Evolutionary conservation across 2,113 vertebrate species (phyloP).

Genomic region (Martes martes): DNA sequence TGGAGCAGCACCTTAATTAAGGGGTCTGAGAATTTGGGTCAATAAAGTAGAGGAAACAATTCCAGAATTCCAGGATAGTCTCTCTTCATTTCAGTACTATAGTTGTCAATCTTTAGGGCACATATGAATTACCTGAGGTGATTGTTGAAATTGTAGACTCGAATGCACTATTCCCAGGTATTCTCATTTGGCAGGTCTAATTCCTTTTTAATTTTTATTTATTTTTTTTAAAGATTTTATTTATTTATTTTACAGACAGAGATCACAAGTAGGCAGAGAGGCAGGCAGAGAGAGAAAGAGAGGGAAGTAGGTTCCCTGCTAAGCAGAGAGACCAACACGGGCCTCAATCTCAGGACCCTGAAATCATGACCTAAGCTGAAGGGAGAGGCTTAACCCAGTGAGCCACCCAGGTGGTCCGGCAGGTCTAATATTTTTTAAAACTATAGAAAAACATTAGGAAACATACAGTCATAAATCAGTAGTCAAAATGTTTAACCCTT

Average conservation of each 20-base stretch:
- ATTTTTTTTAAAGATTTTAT: too few relatives aligned
- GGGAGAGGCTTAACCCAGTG: too few relatives aligned
- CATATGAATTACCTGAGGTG: background rate
- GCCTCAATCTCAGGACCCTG: too few relatives aligned
- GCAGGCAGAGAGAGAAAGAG: too few relatives aligned
- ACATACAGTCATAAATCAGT: background rate
- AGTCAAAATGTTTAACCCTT: background rate
- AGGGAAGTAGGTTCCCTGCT: too few relatives aligned
- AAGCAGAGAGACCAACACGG: too few relatives aligned
- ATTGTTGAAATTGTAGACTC: background rate
- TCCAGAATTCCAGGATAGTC: background rate
- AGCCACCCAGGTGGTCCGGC: background rate
- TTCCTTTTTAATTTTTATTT: background rate
- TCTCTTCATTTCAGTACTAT: background rate
- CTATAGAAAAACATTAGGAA: background rate
- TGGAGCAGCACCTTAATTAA: background rate
- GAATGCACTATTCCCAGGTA: background rate
- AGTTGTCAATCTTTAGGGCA: background rate
- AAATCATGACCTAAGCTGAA: too few relatives aligned
- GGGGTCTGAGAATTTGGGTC: accelerated
- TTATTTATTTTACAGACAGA: too few relatives aligned
- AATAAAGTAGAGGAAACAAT: background rate
- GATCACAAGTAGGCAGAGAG: too few relatives aligned
- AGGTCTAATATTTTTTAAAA: background rate
- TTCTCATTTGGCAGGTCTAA: background rate